Base-by-base conservation (phyloP, 1,140 invertebrate species). In the Zaprionus davidi region DNA sequence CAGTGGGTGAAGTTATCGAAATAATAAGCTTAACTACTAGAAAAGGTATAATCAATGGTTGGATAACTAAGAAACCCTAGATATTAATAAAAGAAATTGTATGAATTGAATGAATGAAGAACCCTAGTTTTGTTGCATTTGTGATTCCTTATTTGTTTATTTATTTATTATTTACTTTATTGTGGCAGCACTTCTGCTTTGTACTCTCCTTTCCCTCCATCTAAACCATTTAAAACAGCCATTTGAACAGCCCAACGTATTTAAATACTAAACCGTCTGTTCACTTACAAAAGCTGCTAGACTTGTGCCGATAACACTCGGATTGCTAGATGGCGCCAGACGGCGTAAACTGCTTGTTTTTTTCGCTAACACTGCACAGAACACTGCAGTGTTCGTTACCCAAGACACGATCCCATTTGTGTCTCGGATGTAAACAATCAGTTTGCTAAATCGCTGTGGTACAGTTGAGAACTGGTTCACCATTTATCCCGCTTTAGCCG, bases 241-340 rank as follows among this genome's bases (percentile, higher is more conserved):
- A 2, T 34, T 71, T 7, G 2, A 49, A 58, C n/a, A 6, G 9
- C 38, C 1, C 20, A 62, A 56, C 15, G 34, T 22, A 2, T 44
- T 36, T n/a, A 56, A 56, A 26, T 62, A 46, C 12, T 7, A 34
- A 24, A n/a, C 3, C 17, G 17, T 20, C 4, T 60, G 46, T n/a
- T 55, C 20, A 28, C 55, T 60, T 38, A 44, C n/a, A 2, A 46
- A 65, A 66, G 73, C 68, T 59, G 7, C 5, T 20, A 59, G 73
- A 46, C 55, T 44, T 59, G 20, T 22, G 24, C 5, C 20, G 46
- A 13, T 20, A 24, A 51, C 46, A 11, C 12, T 56, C 26, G 13
- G 2, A 3, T 56, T 53, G 24, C 24, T 53, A 65, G 63, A 38
- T 51, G 28, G 49, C 49, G 17, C 49, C 31, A 34, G 9, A 3